These are phyloP conservation scores for Lypha dubia DNA, from an alignment of 2,888 invertebrate genomes.

Conservation along the genomic window DNA sequence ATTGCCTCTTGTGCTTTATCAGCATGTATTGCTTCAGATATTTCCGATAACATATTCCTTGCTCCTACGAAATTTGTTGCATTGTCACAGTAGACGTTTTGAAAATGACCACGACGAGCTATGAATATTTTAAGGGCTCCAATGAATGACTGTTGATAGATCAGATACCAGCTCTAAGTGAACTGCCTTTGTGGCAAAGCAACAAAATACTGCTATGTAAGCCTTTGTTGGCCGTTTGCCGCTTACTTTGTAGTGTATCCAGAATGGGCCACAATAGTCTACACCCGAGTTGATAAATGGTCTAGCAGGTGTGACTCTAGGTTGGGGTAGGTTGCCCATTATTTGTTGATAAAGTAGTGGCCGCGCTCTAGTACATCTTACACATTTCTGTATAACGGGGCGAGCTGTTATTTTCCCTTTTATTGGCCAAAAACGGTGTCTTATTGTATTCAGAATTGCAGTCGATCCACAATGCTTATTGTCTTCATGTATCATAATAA, in stretches of 20 bases:
- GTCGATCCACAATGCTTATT: slow-evolving; percentile 1
- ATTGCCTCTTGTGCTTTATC: too few species aligned
- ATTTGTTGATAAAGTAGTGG: too few species aligned
- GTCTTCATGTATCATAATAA: background rate
- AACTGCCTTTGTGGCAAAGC: background rate
- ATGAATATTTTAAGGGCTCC: background rate
- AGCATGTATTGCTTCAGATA: background rate
- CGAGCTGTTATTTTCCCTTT: too few species aligned
- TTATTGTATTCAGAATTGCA: slow-evolving; percentile 8
- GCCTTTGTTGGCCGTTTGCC: background rate
- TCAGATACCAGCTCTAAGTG: slow-evolving; percentile 5
- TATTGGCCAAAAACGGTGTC: background rate
- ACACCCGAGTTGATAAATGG: too few species aligned
- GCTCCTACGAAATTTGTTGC: background rate
- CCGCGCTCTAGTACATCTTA: too few species aligned
- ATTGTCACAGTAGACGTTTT: background rate
- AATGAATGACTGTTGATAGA: background rate
- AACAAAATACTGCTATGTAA: background rate
- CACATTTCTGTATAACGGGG: too few species aligned
- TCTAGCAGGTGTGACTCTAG: too few species aligned
- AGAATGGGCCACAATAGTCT: too few species aligned
- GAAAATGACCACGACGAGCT: slow-evolving; percentile 2
- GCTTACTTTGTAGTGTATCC: background rate
- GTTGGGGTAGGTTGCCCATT: too few species aligned
- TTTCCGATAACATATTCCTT: background rate